Base-by-base conservation (phyloP, 2,113 vertebrate species). In the Strigops habroptila region DNA sequence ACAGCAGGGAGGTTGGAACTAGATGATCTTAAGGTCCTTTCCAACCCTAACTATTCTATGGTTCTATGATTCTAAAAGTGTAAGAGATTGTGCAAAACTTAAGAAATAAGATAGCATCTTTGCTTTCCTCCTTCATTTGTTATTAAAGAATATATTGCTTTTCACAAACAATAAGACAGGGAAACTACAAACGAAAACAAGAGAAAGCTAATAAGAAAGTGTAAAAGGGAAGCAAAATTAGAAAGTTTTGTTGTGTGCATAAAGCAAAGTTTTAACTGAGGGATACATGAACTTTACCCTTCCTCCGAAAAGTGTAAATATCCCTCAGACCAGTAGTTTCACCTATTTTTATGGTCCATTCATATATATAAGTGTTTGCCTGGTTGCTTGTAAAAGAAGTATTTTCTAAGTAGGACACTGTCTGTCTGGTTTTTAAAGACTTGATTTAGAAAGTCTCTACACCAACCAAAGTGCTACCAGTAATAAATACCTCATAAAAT, bases 141-240 rank as follows among this genome's bases (percentile, higher is more conserved):
- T 18, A 44, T 78, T 74, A 78, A 89, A 69, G 28, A 46, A 35
- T 48, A 39, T 3, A 8, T n/a, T 68, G 18, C 1, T 65, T 91
- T 74, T 83, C 30, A 27, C 15, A 57, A 84, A 27, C 0, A 0
- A 1, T 44, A 70, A 67, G 7, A 67, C 3, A 2, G 5, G 7
- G 4, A 75, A 82, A 63, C 10, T 10, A 85, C 82, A 91, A 76
- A 76, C 22, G 7, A 69, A 81, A 85, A 53, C 8, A 75, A 51
- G 13, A 76, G 28, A 60, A 88, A 78, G 9, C 27, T 75, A 73
- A 76, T 48, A n/a, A 76, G 12, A 52, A 80, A 55, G 1, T 9
- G 2, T 35, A 60, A 82, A 70, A 23, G 6, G 7, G 7, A 85
- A 71, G 6, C 1, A 80, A 88, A 67, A 7, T 1, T 8, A n/a